Percentiles rank a stretch among this genome's conserved stretches.
Conservation (phyloP, 2,888 invertebrate species). For the Amphipyra tragopoginis region DNA sequence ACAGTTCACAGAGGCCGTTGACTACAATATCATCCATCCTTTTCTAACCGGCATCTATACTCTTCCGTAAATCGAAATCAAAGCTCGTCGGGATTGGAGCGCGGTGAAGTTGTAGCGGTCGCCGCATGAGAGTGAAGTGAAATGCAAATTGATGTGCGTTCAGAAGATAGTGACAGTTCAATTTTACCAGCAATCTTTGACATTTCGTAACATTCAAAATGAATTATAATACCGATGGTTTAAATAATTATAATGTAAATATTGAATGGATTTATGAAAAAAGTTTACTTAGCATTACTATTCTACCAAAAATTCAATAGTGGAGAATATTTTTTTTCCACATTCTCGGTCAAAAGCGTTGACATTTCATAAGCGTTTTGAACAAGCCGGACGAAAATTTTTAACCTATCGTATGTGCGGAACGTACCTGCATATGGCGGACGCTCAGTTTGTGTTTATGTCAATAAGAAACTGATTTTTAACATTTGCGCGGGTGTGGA, state of each 20-base stretch:
- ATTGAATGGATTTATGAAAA: neutral
- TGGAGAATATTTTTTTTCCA: constrained; percentile 5
- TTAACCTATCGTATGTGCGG: constrained; percentile 70
- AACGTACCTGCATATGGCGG: constrained; percentile 89
- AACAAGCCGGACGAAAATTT: constrained; percentile 59
- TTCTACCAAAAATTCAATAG: neutral
- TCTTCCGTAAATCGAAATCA: constrained; percentile 90
- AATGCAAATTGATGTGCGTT: constrained; percentile 72
- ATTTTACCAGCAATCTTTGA: constrained; percentile 9
- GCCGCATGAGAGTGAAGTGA: constrained; percentile 74
- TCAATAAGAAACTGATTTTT: constrained; percentile 89
- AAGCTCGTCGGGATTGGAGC: constrained; percentile 87
- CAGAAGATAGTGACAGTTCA: constrained; percentile 56
- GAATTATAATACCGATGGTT: neutral
- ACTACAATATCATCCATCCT: constrained; percentile 80
- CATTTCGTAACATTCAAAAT: constrained; percentile 14
- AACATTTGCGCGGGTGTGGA: constrained; percentile 89
- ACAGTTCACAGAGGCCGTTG: constrained; percentile 86
- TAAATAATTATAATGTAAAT: neutral
- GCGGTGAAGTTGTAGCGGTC: constrained; percentile 78
- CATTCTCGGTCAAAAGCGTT: constrained; percentile 15
- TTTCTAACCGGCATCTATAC: constrained; percentile 79
- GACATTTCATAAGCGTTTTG: constrained; percentile 44
- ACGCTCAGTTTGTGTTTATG: constrained; percentile 90
- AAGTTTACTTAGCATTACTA: neutral